phyloP scores from a whole-genome alignment of 2,113 vertebrate species.

The Procapra przewalskii region DNA sequence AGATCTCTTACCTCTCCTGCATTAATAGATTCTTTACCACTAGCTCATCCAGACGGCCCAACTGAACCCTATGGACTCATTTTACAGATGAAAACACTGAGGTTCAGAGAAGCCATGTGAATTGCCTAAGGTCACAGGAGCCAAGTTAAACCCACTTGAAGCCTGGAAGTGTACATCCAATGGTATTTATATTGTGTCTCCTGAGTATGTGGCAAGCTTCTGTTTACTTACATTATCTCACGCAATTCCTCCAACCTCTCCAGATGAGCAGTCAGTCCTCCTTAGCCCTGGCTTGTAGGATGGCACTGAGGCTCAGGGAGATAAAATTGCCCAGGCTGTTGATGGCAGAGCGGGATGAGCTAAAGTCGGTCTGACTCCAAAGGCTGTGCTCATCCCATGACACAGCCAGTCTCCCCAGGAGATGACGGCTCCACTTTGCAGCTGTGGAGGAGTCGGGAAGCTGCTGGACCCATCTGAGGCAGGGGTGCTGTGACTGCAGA shows the following conservation, averaged over 20 bases:
- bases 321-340: fast-evolving
- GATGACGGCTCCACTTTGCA: fast-evolving
- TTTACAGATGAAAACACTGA: not conserved
- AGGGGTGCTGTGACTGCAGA: not conserved
- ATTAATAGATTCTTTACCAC: not conserved
- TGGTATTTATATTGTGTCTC: not conserved
- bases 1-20: not conserved
- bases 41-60: not conserved
- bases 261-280: too few relatives aligned
- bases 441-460: not conserved
- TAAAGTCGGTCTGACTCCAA: not conserved
- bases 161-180: not conserved
- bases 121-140: not conserved
- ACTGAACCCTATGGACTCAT: not conserved
- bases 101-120: not conserved
- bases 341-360: not conserved
- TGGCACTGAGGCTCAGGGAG: not conserved
- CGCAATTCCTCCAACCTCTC: too few relatives aligned
- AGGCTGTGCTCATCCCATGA: fast-evolving
- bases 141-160: not conserved
- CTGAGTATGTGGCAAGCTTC: not conserved
- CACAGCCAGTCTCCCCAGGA: not conserved
- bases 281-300: not conserved
- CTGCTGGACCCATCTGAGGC: not conserved
- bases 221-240: not conserved